Evolutionary conservation across 2,888 invertebrate genomes (phyloP), one percentile per base, ranked within the genome.

Genomic region (Balanococcus diminutus): DNA sequence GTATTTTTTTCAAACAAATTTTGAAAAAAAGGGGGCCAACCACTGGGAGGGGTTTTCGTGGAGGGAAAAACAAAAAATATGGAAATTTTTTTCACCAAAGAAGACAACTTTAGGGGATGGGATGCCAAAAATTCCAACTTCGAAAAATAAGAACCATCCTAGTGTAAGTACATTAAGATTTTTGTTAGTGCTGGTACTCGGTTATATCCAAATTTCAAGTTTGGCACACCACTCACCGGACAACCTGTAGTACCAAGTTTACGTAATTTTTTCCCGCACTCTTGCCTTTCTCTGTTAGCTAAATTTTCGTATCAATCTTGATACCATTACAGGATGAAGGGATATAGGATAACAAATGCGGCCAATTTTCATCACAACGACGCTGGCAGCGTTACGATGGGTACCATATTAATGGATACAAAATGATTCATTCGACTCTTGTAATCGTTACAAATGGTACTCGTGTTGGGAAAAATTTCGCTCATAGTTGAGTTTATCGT

Each of bases 241-340:
- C n/a, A n/a, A n/a, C n/a, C n/a, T n/a, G n/a, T n/a, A n/a, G n/a
- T n/a, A n/a, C n/a, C n/a, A n/a, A n/a, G 67, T 67, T n/a, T 67
- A 56, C 56, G 67, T 67, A 67, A 67, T 67, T 67, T 67, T 67
- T 67, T 67, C 16, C 16, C 31, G 4, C n/a, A 2, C 22, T 56
- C 22, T 22, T 46, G 6, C n/a, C 46, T 22, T 56, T 67, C n/a
- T n/a, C n/a, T 67, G 16, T 67, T 67, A 67, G 28, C 25, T n/a
- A 67, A 67, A 67, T 67, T n/a, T 28, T 28, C 67, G 67, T 28
- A 67, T 67, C 67, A 67, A 67, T 67, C 67, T 67, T 67, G 67
- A 67, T 67, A 67, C 28, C 2, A 28, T 67, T 67, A 22, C 56
- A 22, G 22, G 22, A 22, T 1, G 56, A 19, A 56, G 56, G 9